Base-by-base conservation (phyloP, 2,113 vertebrate species). In the Malurus cyaneus region DNA sequence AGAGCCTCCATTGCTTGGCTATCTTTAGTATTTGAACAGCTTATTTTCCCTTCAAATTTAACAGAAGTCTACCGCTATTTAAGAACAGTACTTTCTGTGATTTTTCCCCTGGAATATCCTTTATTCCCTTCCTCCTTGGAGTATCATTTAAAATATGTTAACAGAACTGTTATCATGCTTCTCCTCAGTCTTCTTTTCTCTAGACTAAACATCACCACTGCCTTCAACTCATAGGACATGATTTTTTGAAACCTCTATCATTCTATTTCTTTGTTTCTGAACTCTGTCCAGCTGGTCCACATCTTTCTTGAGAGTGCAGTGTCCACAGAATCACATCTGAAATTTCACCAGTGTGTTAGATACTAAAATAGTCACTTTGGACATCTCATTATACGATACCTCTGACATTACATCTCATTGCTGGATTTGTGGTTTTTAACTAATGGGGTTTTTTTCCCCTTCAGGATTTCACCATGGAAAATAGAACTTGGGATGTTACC, bases 141-240 rank as follows among this genome's bases (percentile, higher is more conserved):
- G 18, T 71, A 92, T 86, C 4, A 0, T 73, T 88, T 77, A 52
- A 89, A 92, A 83, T 67, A 91, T 52, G 74, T 88, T 90, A 80
- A 64, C 36, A 94, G 88, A 86, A 20, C 13, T 74, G 50, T 92
- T 95, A 95, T 94, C 95, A 36, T 0, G 2, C 44, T 42, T 85
- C 36, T 32, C n/a, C 66, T 92, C 74, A 53, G 80, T 78, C 94
- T 47, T 96, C 53, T 86, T 92, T 80, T 72, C 76, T 49, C 86
- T 88, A 96, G 95, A 96, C 95, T 96, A 94, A 96, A 96, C 91
- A 96, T 83, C 21, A 18, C 18, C 81, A 71, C 18, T 86, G 74
- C 25, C 76, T 95, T 92, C 81, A 89, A 39, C 62, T 90, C 47
- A 31, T 4, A 62, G 29, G 26, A 76, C 44, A 80, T 17, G 18